Base-by-base conservation (phyloP, 2,888 invertebrate genomes). In the Adineta ricciae region DNA sequence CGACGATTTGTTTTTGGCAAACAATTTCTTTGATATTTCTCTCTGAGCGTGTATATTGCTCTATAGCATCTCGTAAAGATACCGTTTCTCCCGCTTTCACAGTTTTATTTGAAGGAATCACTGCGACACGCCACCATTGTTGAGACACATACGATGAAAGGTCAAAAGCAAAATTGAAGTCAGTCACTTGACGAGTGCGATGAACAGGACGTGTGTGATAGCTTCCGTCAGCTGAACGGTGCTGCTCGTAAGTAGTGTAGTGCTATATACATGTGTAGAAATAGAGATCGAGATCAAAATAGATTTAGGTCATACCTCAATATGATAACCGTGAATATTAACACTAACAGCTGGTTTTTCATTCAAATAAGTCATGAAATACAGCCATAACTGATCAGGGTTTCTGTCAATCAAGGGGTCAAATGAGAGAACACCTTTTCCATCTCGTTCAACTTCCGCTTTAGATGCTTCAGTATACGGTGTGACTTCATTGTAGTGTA, bases 271-370 rank as follows among this genome's bases (percentile, higher is more conserved):
- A 64, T 8, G 27, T n/a, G 21, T 78, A 24, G n/a, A 41, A 24
- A 78, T 0, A n/a, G 21, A 24, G 21, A 38, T 41, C 24, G 19
- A 24, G 9, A 2, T n/a, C 4, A 0, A 78, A 24, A 14, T 78
- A 41, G 24, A 41, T 78, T 24, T 78, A 78, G 21, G 41, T n/a
- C 3, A 64, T 78, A 78, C 78, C n/a, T 78, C 78, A 21, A 19
- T 32, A 78, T 78, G 78, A 41, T 78, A 78, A 41, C 78, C 78
- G n/a, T 78, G 78, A 78, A 78, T 41, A 38, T n/a, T n/a, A 14
- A 78, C 41, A 78, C 8, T 11, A n/a, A 78, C 21, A 78, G 21
- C 24, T 24, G 78, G 78, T 41, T 78, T 78, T 41, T 78, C 78
- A 41, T 38, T 78, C 1, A 78, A 41, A 78, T 78, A 78, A 11